Base-by-base conservation (phyloP, 2,888 invertebrate genomes). In the Acanthoscelides obtectus region DNA sequence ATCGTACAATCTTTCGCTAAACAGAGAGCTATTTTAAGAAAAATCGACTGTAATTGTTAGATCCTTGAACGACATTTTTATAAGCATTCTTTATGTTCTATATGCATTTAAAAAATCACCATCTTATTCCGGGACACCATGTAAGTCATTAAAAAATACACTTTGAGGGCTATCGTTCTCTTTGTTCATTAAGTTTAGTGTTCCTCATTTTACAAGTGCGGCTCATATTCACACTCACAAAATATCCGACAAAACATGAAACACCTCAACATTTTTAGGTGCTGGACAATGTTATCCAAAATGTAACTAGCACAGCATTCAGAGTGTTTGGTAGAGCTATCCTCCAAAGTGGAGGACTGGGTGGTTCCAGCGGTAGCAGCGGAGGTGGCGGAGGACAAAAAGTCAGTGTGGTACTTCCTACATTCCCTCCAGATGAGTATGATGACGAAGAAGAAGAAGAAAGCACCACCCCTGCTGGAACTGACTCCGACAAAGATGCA, bases 261-360 rank as follows among this genome's bases (percentile, higher is more conserved):
- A 45, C 45, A 66, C 5, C 8, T 66, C 1, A 20, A 20, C 22
- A 64, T 74, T 81, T 79, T 79, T 87, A 90, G 93, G 90, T 92
- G 83, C 87, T 93, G 87, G 93, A 93, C 88, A 89, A 90, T 86
- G 92, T 92, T 85, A 91, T 94, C 85, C 93, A 93, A 88, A 88
- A 90, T 86, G 88, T 93, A 83, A 90, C 91, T 76, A 89, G 91
- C 84, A 88, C 89, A 84, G 86, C 94, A 81, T 90, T 95, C 86
- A 90, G 92, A 81, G 88, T 92, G 75, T 89, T 95, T 82, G 94
- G 94, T 68, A 92, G 94, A 65, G 88, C 91, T 73, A 87, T 95
- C 78, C 88, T 93, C 76, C 88, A 90, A 76, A 82, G 81, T 74
- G 88, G 88, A 74, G 88, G 90, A 82, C 87, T 92, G 73, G 87